Conservation (phyloP, 2,113 vertebrate species). For the Micromys minutus region DNA sequence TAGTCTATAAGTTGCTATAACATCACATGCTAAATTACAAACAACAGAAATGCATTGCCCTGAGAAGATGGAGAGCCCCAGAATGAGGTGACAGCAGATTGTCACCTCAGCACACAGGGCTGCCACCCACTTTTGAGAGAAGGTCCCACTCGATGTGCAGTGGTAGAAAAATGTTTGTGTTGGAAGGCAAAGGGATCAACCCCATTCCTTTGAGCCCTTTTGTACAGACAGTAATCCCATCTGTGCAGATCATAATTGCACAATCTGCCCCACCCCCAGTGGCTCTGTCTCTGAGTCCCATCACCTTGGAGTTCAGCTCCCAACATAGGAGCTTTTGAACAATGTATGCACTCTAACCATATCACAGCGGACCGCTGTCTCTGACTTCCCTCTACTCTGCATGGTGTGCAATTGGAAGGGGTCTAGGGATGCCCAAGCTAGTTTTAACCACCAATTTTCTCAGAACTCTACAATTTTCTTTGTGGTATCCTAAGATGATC, state of each 20-base stretch:
- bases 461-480: background rate
- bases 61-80: background rate
- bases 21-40: background rate
- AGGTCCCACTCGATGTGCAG: accelerated
- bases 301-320: background rate
- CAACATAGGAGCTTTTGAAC: background rate
- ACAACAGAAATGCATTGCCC: background rate
- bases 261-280: background rate
- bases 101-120: too few species aligned
- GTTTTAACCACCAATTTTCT: background rate
- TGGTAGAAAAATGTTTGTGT: background rate
- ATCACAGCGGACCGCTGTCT: background rate
- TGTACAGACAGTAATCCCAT: too few species aligned
- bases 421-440: background rate
- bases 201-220: too few species aligned
- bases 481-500: background rate
- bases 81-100: background rate
- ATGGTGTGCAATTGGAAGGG: background rate
- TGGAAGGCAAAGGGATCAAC: background rate
- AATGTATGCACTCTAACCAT: background rate
- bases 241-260: background rate
- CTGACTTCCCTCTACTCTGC: background rate
- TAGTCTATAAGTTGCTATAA: background rate
- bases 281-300: background rate
- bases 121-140: background rate